Base-by-base conservation (phyloP, 2,113 vertebrate species). In the Calonectris borealis region DNA sequence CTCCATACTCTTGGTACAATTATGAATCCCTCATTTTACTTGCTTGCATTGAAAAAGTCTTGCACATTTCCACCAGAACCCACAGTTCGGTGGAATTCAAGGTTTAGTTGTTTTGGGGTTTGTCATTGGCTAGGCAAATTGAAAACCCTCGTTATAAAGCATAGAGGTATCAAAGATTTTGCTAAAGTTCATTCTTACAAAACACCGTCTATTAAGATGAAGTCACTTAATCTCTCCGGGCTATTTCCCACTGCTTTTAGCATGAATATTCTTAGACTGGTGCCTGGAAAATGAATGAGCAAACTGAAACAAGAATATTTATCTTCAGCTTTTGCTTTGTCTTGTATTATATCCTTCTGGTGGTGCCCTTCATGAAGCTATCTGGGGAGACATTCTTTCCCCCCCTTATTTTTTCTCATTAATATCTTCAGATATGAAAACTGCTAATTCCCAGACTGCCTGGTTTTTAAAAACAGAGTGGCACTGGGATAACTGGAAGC, bases 261-360 rank as follows among this genome's bases (percentile, higher is more conserved):
- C 65, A 42, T 88, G 57, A 93, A 78, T 75, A 19, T 94, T 88
- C 42, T 79, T 96, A 83, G 84, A 66, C 68, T 84, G 83, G 83
- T 96, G 89, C 44, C 86, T 88, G 60, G 49, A 88, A 85, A 95
- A 68, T 73, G 58, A 68, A 87, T 90, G 82, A 69, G n/a, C 52
- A 96, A 55, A 70, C 69, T 68, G 69, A 97, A 98, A 86, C 31
- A 51, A 89, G 46, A 88, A 31, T 90, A 60, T 92, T 91, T 51
- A 62, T 94, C 46, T 88, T 90, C 65, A 82, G n/a, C 20, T 93
- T 90, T 46, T 90, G 34, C 42, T 44, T 94, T 73, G 64, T 60
- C 38, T 76, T 69, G 48, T 79, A 20, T 32, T 48, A 16, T 55
- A 86, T 79, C 51, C 10, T 62, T 93, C 38, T 79, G 44, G 11